A percentile compares a stretch with the other conserved stretches of the same genome.
phyloP scores from a whole-genome alignment of 2,797 vertebrate species.

The Tokudaia tokunoshimensis region DNA sequence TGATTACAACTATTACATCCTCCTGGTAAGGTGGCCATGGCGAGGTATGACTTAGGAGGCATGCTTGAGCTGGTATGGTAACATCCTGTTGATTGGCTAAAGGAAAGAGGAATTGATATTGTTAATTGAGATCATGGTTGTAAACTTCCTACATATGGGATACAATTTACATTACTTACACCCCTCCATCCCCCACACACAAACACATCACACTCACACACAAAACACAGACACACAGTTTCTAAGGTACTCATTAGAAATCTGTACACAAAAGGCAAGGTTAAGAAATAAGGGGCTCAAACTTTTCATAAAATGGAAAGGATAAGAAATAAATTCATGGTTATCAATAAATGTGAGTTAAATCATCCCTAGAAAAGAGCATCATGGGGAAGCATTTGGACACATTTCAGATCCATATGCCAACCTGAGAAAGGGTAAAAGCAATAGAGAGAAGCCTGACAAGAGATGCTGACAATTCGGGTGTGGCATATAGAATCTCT shows the following conservation, averaged over 20 bases:
- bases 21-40: not conserved
- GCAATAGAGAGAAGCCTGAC: not conserved
- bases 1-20: not conserved
- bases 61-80: not conserved
- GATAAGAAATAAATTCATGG: not conserved
- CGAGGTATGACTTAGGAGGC: not conserved
- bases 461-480: not conserved
- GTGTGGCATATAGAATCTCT: too few species aligned
- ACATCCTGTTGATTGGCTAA: not conserved
- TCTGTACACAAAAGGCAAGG: not conserved
- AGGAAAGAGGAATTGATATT: not conserved
- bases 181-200: not conserved
- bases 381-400: not conserved
- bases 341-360: not conserved
- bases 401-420: not conserved
- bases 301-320: not conserved
- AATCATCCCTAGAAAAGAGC: not conserved
- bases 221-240: not conserved
- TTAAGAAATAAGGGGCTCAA: not conserved
- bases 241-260: not conserved
- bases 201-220: not conserved
- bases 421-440: not conserved
- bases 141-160: not conserved
- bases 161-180: not conserved
- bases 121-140: not conserved